Evolutionary conservation across 2,113 vertebrate species (phyloP).

Genomic region (Macroglossus sobrinus): DNA sequence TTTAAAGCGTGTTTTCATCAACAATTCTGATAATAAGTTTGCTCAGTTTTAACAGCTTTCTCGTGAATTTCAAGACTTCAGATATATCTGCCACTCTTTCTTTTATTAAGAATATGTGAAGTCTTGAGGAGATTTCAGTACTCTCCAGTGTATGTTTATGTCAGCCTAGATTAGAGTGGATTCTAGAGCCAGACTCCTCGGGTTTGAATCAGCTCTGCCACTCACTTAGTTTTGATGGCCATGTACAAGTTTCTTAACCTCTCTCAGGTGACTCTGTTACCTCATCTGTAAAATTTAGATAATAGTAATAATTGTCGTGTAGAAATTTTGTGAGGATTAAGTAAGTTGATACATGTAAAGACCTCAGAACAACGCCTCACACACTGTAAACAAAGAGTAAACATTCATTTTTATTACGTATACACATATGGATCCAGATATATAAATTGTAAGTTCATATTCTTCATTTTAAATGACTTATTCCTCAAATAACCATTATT

Average conservation of each 20-base stretch:
- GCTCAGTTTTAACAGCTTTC: not conserved
- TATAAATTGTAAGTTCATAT: not conserved
- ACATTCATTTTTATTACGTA: not conserved
- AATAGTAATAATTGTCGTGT: not conserved
- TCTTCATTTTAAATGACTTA: not conserved
- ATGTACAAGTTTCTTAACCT: not conserved
- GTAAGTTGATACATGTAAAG: not conserved
- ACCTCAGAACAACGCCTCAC: not conserved
- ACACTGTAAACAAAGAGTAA: not conserved
- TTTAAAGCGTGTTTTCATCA: slow-evolving; percentile 21
- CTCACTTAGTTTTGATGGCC: not conserved
- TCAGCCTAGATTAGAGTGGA: not conserved
- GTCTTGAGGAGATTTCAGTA: not conserved
- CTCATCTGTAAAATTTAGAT: not conserved
- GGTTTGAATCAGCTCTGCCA: not conserved
- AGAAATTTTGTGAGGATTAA: not conserved
- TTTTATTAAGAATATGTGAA: not conserved
- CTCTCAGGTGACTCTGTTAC: not conserved
- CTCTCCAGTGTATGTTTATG: not conserved
- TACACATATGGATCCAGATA: rapidly evolving
- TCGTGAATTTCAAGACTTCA: slow-evolving; percentile 13
- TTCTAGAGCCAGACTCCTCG: too few relatives aligned
- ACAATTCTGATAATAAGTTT: not conserved
- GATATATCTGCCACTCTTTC: not conserved
- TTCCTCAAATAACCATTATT: not conserved